Base-by-base conservation (phyloP, 1,140 invertebrate genomes). In the Drosophila busckii region DNA sequence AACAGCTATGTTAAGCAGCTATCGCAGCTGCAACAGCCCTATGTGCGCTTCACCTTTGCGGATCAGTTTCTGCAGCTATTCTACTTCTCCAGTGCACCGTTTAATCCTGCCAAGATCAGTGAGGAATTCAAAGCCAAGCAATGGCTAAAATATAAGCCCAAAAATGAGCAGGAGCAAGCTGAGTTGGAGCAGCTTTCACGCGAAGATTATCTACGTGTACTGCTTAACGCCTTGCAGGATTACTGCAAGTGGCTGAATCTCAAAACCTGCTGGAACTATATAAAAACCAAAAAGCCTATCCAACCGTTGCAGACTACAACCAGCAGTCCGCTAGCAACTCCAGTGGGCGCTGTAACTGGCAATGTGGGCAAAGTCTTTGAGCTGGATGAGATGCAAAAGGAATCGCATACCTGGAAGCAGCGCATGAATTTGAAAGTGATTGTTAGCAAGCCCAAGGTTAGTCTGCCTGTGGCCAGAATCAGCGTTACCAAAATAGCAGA, bases 41-140 rank as follows among this genome's bases (percentile, higher is more conserved):
- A 80, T 54, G 20, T 80, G 3, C 73, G 73, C 4, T 82, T 19
- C 16, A 48, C 64, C 22, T 80, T 80, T 20, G 63, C 69, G 1
- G 45, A 80, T 41, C 50, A 61, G 19, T 80, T 80, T n/a, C 54
- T 80, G n/a, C 45, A 64, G n/a, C 15, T 80, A 0, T 80, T 80
- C 20, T 65, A 69, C 38, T 82, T 46, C 4, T 46, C 68, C 4
- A 56, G 48, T 1, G 1, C 28, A 2, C 10, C 16, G 0, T 82
- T 82, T 16, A 46, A 53, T 0, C 69, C 69, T 2, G 35, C 45
- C 3, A 80, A 80, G 20, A 34, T 82, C 2, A 56, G 49, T 23
- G 60, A 69, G 7, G 73, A 82, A 4, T 64, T 82, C 4, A 54
- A n/a, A 3, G 1, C 17, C 0, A 48, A 63, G 4, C 69, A 68